phyloP scores from a whole-genome alignment of 2,797 vertebrate species.

The Halcyon smyrnensis region DNA sequence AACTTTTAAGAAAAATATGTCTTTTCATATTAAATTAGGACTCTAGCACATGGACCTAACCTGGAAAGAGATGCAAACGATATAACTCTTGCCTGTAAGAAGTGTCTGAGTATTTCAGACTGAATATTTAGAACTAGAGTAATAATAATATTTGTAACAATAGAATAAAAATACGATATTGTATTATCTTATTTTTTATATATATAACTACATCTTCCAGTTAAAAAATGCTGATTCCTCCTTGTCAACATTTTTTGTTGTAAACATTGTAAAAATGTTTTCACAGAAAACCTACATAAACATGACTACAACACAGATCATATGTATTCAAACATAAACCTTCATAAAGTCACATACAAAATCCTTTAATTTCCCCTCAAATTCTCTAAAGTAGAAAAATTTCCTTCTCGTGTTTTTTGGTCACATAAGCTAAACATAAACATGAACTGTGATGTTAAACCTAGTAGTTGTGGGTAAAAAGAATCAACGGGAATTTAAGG shows the following conservation, averaged over 20 bases:
- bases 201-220: background rate
- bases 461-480: background rate
- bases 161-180: background rate
- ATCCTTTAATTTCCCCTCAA: background rate
- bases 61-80: background rate
- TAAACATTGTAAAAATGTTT: background rate
- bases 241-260: too few relatives aligned
- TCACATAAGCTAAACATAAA: background rate
- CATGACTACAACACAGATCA: background rate
- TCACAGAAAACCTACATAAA: background rate
- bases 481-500: background rate
- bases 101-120: background rate
- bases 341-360: background rate
- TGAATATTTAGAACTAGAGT: background rate
- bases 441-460: background rate
- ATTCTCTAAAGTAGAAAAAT: background rate
- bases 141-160: background rate
- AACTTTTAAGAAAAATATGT: background rate
- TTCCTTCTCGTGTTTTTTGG: background rate
- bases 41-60: background rate
- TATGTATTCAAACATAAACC: background rate
- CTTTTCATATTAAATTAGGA: background rate
- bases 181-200: background rate
- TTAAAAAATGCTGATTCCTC: background rate
- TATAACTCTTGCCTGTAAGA: background rate